Percentiles rank a stretch among this genome's conserved stretches.
These are phyloP conservation scores for Pachypanchax playfairii DNA, from an alignment of 2,113 vertebrate species.

Conservation along the genomic window DNA sequence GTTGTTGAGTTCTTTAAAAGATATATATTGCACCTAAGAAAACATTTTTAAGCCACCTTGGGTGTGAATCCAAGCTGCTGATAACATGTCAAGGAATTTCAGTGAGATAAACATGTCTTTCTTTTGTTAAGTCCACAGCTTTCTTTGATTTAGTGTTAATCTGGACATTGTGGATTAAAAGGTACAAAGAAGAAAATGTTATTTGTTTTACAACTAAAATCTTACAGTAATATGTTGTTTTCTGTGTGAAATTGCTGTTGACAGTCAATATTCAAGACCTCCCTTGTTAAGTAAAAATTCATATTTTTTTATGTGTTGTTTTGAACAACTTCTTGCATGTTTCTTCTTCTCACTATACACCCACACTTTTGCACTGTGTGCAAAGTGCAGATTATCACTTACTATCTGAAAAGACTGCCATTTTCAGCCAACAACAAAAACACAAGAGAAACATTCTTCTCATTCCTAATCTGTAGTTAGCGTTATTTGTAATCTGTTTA, in stretches of 20 bases:
- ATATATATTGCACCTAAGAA: slow-evolving; percentile 21
- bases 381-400: not conserved
- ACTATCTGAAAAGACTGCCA: slow-evolving; percentile 6
- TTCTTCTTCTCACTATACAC: not conserved
- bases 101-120: too few relatives aligned
- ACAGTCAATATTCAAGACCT: slow-evolving; percentile 16
- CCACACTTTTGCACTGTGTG: not conserved
- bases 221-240: too few relatives aligned
- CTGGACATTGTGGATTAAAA: not conserved
- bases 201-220: too few relatives aligned
- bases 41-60: not conserved
- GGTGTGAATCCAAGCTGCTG: slow-evolving; percentile 8
- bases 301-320: not conserved
- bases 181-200: not conserved
- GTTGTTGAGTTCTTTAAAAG: slow-evolving; percentile 48
- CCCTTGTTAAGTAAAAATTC: not conserved
- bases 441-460: not conserved
- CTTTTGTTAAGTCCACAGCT: not conserved
- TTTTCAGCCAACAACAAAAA: not conserved
- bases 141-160: not conserved
- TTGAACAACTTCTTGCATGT: slow-evolving; percentile 2
- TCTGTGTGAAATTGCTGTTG: slow-evolving; percentile 4
- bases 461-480: not conserved
- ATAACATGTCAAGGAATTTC: slow-evolving; percentile 16
- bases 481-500: too few relatives aligned